Evolutionary conservation across 2,113 vertebrate genomes (phyloP), one percentile per base, ranked within the genome.

Genomic region (Carettochelys insculpta): DNA sequence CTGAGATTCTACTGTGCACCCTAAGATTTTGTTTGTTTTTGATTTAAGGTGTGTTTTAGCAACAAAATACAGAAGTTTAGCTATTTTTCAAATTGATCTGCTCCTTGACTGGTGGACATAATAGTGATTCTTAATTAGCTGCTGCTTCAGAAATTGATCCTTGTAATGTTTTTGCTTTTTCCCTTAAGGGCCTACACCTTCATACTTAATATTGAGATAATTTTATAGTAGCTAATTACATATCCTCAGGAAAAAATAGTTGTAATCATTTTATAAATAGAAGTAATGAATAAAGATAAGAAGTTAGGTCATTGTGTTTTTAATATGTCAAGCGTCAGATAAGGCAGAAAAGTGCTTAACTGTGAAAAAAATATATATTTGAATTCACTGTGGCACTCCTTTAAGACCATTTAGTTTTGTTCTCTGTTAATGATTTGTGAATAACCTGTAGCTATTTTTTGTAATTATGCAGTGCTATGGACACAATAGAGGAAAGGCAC

Each of bases 231-330:
- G 17, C 73, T 87, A 73, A 11, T 61, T 68, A 16, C 34, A 25
- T 38, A 47, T 29, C n/a, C n/a, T n/a, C 48, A 41, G 17, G 73
- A 68, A 80, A 41, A 9, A 14, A 14, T 85, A 58, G 84, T 77
- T 75, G 11, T 77, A n/a, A 4, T 56, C 81, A 31, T 76, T 81
- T 48, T 53, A 8, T 52, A 56, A 61, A 54, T 81, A 52, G 50
- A 86, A 85, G 45, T 22, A 47, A 68, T 0, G 0, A 82, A 50
- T 14, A 58, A 90, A 91, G 51, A 31, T 43, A 47, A 77, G 61
- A 10, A 88, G 41, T 0, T 31, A 0, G 19, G 3, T 77, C 0
- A 0, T 50, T 47, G 10, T 93, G 54, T 41, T 87, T 78, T 90
- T 51, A n/a, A n/a, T n/a, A 1, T 54, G 4, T 53, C 51, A 78